phyloP scores from a whole-genome alignment of 2,888 invertebrate genomes.

The Heliconius aoede region DNA sequence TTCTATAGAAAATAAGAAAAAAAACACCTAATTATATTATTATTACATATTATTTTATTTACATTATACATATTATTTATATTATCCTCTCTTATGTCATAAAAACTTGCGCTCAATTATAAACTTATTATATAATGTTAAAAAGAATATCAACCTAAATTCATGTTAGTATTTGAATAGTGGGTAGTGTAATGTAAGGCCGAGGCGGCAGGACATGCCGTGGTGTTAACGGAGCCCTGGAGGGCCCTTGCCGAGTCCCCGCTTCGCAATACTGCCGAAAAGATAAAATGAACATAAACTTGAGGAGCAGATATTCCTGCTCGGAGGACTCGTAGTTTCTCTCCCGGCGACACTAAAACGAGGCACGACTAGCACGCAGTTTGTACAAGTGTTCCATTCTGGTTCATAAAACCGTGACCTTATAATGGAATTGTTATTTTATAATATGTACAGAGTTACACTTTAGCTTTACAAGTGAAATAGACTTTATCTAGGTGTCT shows the following conservation, averaged over 20 bases:
- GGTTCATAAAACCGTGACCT: conserved; percentile 28
- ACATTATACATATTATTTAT: not conserved
- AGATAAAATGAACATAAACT: conserved; percentile 84
- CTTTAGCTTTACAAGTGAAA: not conserved
- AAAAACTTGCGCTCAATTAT: not conserved
- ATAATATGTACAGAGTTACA: not conserved
- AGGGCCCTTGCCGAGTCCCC: conserved; percentile 79
- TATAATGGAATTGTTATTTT: conserved; percentile 32
- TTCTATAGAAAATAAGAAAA: too few relatives aligned
- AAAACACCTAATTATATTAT: too few relatives aligned
- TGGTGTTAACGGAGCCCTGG: conserved; percentile 80
- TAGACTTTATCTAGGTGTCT: not conserved
- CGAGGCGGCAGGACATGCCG: conserved; percentile 64
- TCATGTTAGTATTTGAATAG: conserved; percentile 77
- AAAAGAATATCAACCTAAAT: conserved; percentile 23
- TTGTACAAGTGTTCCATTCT: conserved; percentile 55
- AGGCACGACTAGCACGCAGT: conserved; percentile 64
- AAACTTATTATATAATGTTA: not conserved
- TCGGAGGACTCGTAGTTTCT: conserved; percentile 80
- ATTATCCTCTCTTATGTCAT: not conserved
- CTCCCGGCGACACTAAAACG: conserved; percentile 73
- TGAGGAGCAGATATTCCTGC: conserved; percentile 80
- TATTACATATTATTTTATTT: too few relatives aligned
- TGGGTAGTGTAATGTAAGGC: conserved; percentile 73
- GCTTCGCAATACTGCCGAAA: conserved; percentile 80